phyloP scores from a whole-genome alignment of 2,888 invertebrate genomes.

The Exocentrus adspersus region DNA sequence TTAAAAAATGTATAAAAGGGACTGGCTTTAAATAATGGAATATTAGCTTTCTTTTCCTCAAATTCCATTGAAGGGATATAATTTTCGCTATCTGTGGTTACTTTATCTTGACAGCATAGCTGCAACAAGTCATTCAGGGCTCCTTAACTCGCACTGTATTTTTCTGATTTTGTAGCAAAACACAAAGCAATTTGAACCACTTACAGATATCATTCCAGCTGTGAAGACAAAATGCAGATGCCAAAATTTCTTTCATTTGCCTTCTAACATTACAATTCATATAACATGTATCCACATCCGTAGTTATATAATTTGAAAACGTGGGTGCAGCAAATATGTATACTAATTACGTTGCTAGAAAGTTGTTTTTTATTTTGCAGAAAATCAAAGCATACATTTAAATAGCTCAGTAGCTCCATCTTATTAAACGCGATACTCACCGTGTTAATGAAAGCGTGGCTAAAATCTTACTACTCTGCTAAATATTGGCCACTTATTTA shows the following conservation, averaged over 20 bases:
- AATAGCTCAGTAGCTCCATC: background rate
- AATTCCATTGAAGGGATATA: background rate
- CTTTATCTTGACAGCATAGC: background rate
- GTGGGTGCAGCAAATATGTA: conserved; percentile 14
- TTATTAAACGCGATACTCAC: background rate
- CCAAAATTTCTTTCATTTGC: background rate
- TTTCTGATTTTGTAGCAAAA: background rate
- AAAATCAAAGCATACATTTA: conserved; percentile 4
- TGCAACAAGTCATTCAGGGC: background rate
- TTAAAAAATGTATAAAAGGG: background rate
- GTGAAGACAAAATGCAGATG: background rate
- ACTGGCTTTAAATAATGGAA: background rate
- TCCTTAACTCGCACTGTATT: background rate
- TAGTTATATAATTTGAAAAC: conserved; percentile 11
- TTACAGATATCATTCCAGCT: background rate
- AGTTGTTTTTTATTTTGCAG: background rate
- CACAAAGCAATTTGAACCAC: background rate
- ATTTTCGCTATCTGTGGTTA: background rate
- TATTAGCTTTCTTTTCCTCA: background rate
- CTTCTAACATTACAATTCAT: background rate
- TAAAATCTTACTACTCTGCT: background rate
- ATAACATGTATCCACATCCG: background rate
- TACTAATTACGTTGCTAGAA: background rate
- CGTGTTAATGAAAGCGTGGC: background rate
- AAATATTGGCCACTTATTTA: background rate